Base-by-base conservation (phyloP, 2,888 invertebrate species). In the Reticulitermes lucifugus region DNA sequence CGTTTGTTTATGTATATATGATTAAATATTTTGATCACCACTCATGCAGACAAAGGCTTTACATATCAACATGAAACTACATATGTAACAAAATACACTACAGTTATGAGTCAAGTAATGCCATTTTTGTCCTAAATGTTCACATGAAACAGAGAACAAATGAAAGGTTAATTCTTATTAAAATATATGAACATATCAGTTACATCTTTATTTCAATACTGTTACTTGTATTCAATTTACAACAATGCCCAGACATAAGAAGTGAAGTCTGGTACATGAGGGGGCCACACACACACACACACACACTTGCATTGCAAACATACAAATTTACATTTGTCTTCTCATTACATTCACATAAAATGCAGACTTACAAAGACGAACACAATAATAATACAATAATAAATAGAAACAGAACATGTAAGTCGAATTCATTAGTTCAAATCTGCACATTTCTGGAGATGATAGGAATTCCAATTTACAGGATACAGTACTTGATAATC, bases 151-250 rank as follows among this genome's bases (percentile, higher is more conserved):
- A 18, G 4, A 18, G 14, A 55, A 55, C 1, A 55, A 55, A 55
- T 55, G 14, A 55, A 55, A 55, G 18, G 55, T 55, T 55, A 18
- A 55, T 55, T 55, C 55, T 65, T 6, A 65, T 25, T 25, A 65
- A 25, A 5, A 25, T 25, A n/a, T 65, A 65, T 25, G n/a, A 65
- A 65, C 7, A 65, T n/a, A 25, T 25, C 55, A 25, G 6, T 65
- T 65, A 65, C 12, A n/a, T 12, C n/a, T 65, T 65, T 65, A 65
- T 65, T 65, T 65, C 65, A n/a, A 25, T 65, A 65, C 65, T 65
- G 25, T 65, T 12, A 25, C 25, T 65, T 10, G 12, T 65, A 65
- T n/a, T 65, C 25, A 9, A 65, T 65, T 65, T 25, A 65, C 25
- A 1, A 12, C n/a, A 65, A 9, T 4, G 9, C n/a, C 6, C 25